phyloP scores from a whole-genome alignment of 2,888 invertebrate species.

The Microplitis deprimator region DNA sequence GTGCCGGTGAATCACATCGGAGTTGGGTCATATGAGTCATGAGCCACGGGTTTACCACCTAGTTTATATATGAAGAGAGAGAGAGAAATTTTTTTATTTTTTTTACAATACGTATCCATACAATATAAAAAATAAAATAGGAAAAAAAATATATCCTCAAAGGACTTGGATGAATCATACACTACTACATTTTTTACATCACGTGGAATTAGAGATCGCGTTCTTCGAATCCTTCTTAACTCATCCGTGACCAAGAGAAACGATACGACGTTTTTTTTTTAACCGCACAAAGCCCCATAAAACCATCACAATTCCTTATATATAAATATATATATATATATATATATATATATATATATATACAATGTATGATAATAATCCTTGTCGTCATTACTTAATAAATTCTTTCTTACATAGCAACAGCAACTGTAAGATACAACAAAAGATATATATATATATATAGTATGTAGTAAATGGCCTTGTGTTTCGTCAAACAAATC shows the following conservation, averaged over 20 bases:
- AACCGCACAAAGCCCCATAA: neutral
- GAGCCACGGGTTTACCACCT: slow-evolving; percentile 35
- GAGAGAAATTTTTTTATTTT: neutral
- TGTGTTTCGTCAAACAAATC: slow-evolving; percentile 9
- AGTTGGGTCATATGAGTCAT: slow-evolving; percentile 50
- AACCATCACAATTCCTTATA: neutral
- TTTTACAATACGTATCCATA: neutral
- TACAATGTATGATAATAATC: neutral
- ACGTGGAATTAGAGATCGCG: slow-evolving; percentile 50
- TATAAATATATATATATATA: neutral
- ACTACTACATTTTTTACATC: slow-evolving; percentile 48
- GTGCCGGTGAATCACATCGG: slow-evolving; percentile 57
- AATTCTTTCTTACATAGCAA: slow-evolving; percentile 1
- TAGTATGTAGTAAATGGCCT: slow-evolving; percentile 1
- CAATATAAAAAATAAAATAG: neutral
- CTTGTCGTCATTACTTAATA: neutral
- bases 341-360: neutral
- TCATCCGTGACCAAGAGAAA: slow-evolving; percentile 3
- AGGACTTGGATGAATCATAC: slow-evolving; percentile 56
- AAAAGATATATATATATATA: neutral
- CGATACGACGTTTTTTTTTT: slow-evolving; percentile 4
- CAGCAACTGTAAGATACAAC: neutral
- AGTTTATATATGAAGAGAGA: neutral
- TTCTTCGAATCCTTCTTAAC: slow-evolving; percentile 39
- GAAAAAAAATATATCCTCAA: slow-evolving; percentile 50